Conservation (phyloP, 2,888 invertebrate species). For the Dryadula phaetusa region DNA sequence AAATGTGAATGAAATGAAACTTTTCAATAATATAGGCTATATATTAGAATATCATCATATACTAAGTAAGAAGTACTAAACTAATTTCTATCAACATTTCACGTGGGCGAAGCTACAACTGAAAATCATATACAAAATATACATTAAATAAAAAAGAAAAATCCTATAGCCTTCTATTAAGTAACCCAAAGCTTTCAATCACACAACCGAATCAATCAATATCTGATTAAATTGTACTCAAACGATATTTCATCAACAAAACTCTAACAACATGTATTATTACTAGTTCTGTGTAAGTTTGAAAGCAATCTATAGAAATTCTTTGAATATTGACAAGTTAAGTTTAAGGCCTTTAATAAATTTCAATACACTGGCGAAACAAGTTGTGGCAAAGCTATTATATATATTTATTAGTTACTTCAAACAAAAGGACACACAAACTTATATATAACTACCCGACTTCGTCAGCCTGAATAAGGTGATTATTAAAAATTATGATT, state of each 20-base stretch:
- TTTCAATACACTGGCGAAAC: background rate
- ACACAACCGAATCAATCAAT: background rate
- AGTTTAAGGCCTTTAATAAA: constrained; percentile 8
- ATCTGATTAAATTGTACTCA: constrained; percentile 9
- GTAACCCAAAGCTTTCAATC: background rate
- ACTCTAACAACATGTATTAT: constrained; percentile 6
- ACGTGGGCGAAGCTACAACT: too few species aligned
- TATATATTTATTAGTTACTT: background rate
- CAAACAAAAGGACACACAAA: background rate
- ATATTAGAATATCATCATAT: too few species aligned
- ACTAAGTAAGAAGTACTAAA: too few species aligned
- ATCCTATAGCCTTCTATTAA: background rate
- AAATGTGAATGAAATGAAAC: too few species aligned
- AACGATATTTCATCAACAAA: constrained; percentile 12
- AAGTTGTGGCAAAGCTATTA: background rate
- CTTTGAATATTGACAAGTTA: constrained; percentile 8
- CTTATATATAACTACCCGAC: too few species aligned
- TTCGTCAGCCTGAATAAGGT: too few species aligned
- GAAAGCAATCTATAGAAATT: constrained; percentile 20
- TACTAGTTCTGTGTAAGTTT: constrained; percentile 9
- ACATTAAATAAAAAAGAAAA: too few species aligned
- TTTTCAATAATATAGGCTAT: too few species aligned
- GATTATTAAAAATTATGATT: too few species aligned
- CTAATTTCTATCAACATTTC: too few species aligned
- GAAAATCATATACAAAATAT: too few species aligned